Percentiles rank a stretch among this genome's conserved stretches.
phyloP scores from a whole-genome alignment of 2,888 invertebrate genomes.

The Mystacides longicornis region DNA sequence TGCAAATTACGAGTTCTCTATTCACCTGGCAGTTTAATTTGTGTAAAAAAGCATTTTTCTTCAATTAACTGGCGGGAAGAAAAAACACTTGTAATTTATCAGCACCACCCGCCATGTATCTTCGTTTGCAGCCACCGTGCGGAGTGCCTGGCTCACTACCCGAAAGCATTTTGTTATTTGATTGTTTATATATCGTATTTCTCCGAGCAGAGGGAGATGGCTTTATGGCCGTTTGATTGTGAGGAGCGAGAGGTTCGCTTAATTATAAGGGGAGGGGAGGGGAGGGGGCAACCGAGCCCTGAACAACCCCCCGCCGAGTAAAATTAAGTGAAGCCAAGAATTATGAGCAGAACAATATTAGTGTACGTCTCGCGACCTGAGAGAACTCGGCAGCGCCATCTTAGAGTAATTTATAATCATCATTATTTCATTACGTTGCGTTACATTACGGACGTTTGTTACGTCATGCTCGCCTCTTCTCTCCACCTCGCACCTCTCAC shows the following conservation, averaged over 20 bases:
- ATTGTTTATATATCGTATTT: slow-evolving; percentile 23
- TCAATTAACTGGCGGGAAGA: slow-evolving; percentile 25
- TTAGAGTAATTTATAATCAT: slow-evolving; percentile 25
- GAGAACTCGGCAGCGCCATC: slow-evolving; percentile 24
- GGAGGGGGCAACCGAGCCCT: slow-evolving; percentile 6
- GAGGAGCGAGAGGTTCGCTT: slow-evolving; percentile 16
- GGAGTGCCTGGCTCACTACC: slow-evolving; percentile 22
- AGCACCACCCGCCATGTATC: slow-evolving; percentile 25
- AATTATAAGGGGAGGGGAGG: slow-evolving; percentile 21
- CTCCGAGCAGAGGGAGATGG: slow-evolving; percentile 19
- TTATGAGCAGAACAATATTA: slow-evolving; percentile 27
- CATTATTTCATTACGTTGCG: slow-evolving; percentile 26
- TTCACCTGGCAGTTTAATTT: slow-evolving; percentile 23
- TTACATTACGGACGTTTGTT: slow-evolving; percentile 23
- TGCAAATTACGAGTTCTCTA: slow-evolving; percentile 1
- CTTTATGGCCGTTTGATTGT: background rate
- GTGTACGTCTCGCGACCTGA: slow-evolving; percentile 23
- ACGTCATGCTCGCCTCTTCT: slow-evolving; percentile 9
- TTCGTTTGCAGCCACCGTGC: slow-evolving; percentile 25
- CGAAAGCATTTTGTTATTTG: slow-evolving; percentile 21
- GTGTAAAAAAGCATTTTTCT: slow-evolving; percentile 25
- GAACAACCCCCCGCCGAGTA: slow-evolving; percentile 23
- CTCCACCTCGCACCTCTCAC: background rate
- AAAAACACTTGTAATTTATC: slow-evolving; percentile 26
- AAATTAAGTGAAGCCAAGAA: slow-evolving; percentile 27